Conservation (phyloP, 2,888 invertebrate genomes). For the Cantharis rustica region DNA sequence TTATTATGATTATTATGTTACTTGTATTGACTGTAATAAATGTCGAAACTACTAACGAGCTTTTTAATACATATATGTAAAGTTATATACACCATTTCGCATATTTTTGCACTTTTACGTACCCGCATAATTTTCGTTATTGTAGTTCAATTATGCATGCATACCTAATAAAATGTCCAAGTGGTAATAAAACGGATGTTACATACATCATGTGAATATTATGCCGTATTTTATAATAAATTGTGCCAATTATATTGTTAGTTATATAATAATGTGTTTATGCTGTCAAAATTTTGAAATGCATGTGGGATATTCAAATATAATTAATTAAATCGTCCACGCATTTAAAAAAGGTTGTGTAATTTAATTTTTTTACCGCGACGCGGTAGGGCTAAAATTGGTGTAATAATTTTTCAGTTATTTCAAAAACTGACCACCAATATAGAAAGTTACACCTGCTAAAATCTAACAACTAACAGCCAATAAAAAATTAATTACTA, state of each 20-base stretch:
- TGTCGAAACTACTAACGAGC: neutral
- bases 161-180: conserved; percentile 10
- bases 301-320: neutral
- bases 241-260: conserved; percentile 16
- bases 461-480: neutral
- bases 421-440: neutral
- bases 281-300: conserved; percentile 7
- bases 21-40: neutral
- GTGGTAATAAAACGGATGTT: conserved; percentile 16
- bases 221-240: conserved; percentile 13
- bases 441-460: neutral
- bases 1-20: neutral
- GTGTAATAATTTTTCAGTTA: neutral
- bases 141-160: conserved; percentile 16
- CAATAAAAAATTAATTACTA: neutral
- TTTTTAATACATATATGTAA: neutral
- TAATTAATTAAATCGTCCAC: neutral
- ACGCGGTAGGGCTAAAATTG: neutral
- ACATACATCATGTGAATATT: conserved; percentile 1
- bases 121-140: conserved; percentile 7
- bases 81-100: neutral
- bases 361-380: neutral
- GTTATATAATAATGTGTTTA: conserved; percentile 19
- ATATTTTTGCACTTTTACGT: conserved; percentile 8
- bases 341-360: neutral